Base-by-base conservation (phyloP, 2,797 vertebrate genomes). In the Ficedula albicollis region DNA sequence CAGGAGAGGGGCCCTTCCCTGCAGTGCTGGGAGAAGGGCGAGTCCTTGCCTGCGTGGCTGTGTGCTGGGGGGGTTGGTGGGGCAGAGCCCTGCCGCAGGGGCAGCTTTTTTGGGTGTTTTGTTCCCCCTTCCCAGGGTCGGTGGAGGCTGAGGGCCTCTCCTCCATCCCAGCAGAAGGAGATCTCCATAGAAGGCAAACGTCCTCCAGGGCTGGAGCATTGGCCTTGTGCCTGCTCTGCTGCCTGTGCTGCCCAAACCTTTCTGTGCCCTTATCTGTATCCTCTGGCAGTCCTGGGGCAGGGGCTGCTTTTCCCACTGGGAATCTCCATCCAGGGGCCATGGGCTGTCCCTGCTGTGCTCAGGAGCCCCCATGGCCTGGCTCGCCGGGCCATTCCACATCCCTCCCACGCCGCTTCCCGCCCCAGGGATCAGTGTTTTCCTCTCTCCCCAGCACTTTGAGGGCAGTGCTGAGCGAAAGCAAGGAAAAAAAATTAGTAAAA, bases 131-230 rank as follows among this genome's bases (percentile, higher is more conserved):
- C 26, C 6, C 5, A 4, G 5, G 3, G 20, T 2, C 43, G 29
- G 67, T 1, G 3, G 30, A 48, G 51, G 59, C 38, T 39, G 62
- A 72, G 67, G 41, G 77, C 64, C 68, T 74, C 68, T 72, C 32
- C n/a, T 62, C 63, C 3, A 11, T 5, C 63, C 60, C 70, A 77
- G 81, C 8, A 11, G 55, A 2, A 34, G 76, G 8, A 64, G 76
- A 95, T 97, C 73, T 30, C 95, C 96, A 91, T 95, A 97, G 95
- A 97, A 96, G 93, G 95, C 26, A 94, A 96, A 54, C 0, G 2
- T 38, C 68, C 62, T 38, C n/a, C 1, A 6, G 3, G 30, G 68
- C 84, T 16, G 48, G 34, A n/a, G 48, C 32, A 0, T 15, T 39
- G 0, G 11, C 44, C 58, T 16, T 2, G 5, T 0, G 7, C 73